Conservation (phyloP, 2,797 vertebrate species). For the Myotis pilosus region DNA sequence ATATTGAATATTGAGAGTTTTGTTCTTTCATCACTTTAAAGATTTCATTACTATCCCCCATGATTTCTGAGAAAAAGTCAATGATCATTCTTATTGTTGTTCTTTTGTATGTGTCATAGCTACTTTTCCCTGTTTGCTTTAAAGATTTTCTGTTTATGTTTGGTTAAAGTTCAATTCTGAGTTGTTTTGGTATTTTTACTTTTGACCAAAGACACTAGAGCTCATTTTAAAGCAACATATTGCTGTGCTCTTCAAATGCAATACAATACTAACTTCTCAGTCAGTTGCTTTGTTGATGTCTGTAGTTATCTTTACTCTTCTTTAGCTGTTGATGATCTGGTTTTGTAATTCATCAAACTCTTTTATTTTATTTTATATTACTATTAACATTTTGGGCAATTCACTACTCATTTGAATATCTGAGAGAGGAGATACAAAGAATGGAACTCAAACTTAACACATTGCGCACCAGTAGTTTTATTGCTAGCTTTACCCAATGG, state of each 20-base stretch:
- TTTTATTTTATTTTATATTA: neutral
- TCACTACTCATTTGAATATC: neutral
- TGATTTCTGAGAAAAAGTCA: neutral
- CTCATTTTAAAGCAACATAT: neutral
- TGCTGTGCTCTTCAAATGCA: neutral
- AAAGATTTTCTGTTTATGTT: neutral
- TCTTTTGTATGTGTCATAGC: neutral
- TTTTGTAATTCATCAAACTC: neutral
- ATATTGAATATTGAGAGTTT: neutral
- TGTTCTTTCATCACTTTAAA: neutral
- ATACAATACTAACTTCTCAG: neutral
- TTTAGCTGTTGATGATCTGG: neutral
- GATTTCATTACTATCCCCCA: neutral
- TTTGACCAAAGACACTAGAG: neutral
- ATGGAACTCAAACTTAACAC: neutral
- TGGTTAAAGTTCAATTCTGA: conserved; percentile 3
- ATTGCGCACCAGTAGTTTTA: neutral
- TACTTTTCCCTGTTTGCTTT: neutral
- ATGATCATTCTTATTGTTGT: neutral
- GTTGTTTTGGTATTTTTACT: neutral
- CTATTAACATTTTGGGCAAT: neutral
- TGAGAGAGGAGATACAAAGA: neutral
- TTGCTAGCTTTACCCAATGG: too few relatives aligned
- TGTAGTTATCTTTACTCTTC: neutral
- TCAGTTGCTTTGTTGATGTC: neutral